Conservation (phyloP, 2,888 invertebrate species). For the Tetrapedia diversipes region DNA sequence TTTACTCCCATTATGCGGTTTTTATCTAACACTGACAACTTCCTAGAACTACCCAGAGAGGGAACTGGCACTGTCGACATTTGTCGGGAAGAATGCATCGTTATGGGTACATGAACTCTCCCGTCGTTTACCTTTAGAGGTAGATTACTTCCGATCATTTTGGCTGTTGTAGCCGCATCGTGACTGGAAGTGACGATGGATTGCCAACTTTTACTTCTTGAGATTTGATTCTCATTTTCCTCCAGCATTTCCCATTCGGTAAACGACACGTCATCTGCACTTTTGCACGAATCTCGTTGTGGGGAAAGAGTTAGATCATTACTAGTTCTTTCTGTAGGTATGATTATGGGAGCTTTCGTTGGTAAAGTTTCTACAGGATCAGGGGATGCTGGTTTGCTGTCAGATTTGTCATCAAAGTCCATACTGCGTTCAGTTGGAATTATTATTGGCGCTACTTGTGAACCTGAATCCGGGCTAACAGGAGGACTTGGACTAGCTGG, state of each 20-base stretch:
- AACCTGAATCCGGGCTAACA: slow-evolving; percentile 74
- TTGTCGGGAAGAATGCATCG: slow-evolving; percentile 57
- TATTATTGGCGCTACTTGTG: slow-evolving; percentile 78
- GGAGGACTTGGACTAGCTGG: slow-evolving; percentile 84
- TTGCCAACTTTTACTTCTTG: slow-evolving; percentile 52
- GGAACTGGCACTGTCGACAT: slow-evolving; percentile 73
- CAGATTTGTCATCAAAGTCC: slow-evolving; percentile 56
- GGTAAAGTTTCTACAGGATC: slow-evolving; percentile 68
- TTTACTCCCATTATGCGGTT: slow-evolving; percentile 48
- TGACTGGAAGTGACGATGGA: slow-evolving; percentile 47
- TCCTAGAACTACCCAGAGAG: slow-evolving; percentile 72
- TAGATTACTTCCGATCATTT: slow-evolving; percentile 60
- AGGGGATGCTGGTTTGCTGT: slow-evolving; percentile 72
- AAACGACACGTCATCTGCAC: slow-evolving; percentile 53
- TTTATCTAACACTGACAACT: slow-evolving; percentile 72
- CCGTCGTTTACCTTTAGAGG: slow-evolving; percentile 53
- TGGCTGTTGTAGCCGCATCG: slow-evolving; percentile 58
- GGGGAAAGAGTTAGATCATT: slow-evolving; percentile 23
- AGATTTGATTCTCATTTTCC: slow-evolving; percentile 58
- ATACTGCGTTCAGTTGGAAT: slow-evolving; percentile 80
- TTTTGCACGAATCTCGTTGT: slow-evolving; percentile 14
- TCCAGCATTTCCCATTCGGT: slow-evolving; percentile 72
- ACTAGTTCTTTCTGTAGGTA: slow-evolving; percentile 71
- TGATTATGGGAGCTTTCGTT: slow-evolving; percentile 70
- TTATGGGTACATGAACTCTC: slow-evolving; percentile 6